A percentile compares a stretch with the other conserved stretches of the same genome.
phyloP scores from a whole-genome alignment of 2,888 invertebrate genomes.

The Drosophila parthenogenetica region DNA sequence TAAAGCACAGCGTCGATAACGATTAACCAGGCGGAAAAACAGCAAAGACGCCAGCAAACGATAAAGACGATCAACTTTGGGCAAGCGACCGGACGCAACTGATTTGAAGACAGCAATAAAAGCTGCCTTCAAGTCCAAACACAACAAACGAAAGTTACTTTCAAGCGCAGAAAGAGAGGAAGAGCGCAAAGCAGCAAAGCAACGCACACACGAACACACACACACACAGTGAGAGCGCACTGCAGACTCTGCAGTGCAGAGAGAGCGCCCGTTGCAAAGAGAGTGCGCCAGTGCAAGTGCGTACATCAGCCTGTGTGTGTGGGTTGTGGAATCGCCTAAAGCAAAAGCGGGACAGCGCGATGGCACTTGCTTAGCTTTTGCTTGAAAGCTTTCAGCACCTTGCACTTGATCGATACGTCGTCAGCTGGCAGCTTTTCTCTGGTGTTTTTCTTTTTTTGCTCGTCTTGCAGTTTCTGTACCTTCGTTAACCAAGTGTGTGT shows the following conservation, averaged over 20 bases:
- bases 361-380: not conserved
- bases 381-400: conserved; percentile 11
- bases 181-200: not conserved
- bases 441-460: conserved; percentile 1
- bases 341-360: conserved; percentile 6
- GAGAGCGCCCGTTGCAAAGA: not conserved
- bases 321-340: not conserved
- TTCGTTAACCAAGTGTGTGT: conserved; percentile 11
- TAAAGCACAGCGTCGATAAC: conserved; percentile 16
- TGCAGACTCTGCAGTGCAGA: no score
- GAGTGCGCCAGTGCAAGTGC: not conserved
- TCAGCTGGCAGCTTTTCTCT: conserved; percentile 4
- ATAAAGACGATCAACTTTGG: conserved; percentile 24
- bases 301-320: not conserved
- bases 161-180: not conserved
- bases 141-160: conserved; percentile 34
- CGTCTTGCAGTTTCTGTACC: not conserved
- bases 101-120: conserved; percentile 41
- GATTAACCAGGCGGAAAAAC: not conserved
- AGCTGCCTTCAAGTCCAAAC: conserved; percentile 34
- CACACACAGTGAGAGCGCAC: not conserved
- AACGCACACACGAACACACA: no score
- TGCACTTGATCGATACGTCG: conserved; percentile 40
- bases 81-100: conserved; percentile 52
- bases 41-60: not conserved